Conservation (phyloP, 2,888 invertebrate genomes). For the Hedychridium roseum region DNA sequence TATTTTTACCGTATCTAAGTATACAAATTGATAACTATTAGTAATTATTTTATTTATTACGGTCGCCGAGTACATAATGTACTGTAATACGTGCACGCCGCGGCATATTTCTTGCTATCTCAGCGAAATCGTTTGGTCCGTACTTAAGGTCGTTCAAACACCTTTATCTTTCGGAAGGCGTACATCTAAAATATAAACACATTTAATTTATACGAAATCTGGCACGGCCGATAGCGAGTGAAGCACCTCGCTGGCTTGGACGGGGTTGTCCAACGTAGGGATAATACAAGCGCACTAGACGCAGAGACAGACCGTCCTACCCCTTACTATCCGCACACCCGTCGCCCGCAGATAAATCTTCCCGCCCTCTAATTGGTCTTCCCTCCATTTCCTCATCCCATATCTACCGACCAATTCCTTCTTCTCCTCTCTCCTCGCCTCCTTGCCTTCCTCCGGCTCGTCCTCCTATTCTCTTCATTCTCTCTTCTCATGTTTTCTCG, state of each 20-base stretch:
- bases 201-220: conserved; percentile 29
- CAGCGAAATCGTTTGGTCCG: no score
- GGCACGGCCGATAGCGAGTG: conserved; percentile 53
- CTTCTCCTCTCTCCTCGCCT: conserved; percentile 34
- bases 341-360: conserved; percentile 64
- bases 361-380: conserved; percentile 64
- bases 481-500: conserved; percentile 27
- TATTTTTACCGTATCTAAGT: no score
- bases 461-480: conserved; percentile 33
- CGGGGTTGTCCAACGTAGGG: conserved; percentile 54
- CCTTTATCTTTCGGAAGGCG: no score
- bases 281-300: conserved; percentile 57
- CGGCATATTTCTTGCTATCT: no score
- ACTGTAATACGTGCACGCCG: no score
- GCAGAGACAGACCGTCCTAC: conserved; percentile 47
- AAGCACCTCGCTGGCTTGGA: conserved; percentile 50
- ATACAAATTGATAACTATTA: no score
- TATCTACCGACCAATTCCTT: conserved; percentile 48
- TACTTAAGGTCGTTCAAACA: no score
- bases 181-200: no score
- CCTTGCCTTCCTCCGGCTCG: conserved; percentile 15
- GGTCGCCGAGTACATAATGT: no score
- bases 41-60: no score
- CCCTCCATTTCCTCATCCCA: conserved; percentile 59
- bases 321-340: conserved; percentile 60